phyloP scores from a whole-genome alignment of 1,140 invertebrate genomes.

The Euwallacea fornicatus region DNA sequence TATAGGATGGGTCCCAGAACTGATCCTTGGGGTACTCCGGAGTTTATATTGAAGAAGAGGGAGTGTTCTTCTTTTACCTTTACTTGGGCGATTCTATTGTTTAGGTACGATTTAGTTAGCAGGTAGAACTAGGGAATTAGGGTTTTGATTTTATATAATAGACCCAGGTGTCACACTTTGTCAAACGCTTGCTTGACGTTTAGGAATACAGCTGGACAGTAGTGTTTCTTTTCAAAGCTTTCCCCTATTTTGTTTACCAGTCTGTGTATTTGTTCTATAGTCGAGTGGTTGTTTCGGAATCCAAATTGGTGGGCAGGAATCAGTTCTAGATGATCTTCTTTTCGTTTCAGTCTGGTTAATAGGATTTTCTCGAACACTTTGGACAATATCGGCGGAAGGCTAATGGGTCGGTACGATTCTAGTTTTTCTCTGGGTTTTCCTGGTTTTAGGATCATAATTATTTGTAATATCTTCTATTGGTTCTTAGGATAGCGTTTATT shows the following conservation, averaged over 20 bases:
- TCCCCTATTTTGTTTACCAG: too few relatives aligned
- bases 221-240: too few relatives aligned
- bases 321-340: neutral
- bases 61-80: neutral
- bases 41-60: neutral
- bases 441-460: neutral
- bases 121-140: neutral
- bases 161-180: neutral
- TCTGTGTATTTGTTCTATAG: too few relatives aligned
- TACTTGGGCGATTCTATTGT: too few relatives aligned
- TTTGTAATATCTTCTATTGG: neutral
- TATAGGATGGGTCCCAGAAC: too few relatives aligned
- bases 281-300: neutral
- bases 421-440: neutral
- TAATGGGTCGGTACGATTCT: neutral
- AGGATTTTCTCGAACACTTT: neutral
- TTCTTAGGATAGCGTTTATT: neutral
- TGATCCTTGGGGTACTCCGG: neutral
- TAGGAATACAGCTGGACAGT: neutral
- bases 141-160: neutral
- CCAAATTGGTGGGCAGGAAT: neutral
- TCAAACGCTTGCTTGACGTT: too few relatives aligned
- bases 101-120: too few relatives aligned
- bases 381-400: neutral
- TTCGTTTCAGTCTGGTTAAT: neutral